Evolutionary conservation across 2,113 vertebrate genomes (phyloP).

Genomic region (Chunga burmeisteri): DNA sequence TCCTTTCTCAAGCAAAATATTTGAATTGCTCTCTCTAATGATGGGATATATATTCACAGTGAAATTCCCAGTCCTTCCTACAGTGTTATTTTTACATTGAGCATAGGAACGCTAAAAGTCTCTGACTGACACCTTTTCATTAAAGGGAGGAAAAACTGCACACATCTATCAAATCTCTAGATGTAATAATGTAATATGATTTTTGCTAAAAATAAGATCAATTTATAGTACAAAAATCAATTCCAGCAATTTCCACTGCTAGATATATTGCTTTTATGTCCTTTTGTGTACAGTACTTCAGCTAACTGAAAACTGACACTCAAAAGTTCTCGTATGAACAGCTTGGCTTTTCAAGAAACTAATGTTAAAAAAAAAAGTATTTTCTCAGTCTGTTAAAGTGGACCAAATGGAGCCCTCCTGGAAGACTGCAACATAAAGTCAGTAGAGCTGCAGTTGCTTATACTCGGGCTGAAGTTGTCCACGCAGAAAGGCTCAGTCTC

Average conservation of each 20-base stretch:
- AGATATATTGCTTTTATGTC: slow-evolving; percentile 33
- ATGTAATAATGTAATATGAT: slow-evolving; percentile 23
- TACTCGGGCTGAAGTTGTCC: background rate
- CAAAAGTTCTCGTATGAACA: background rate
- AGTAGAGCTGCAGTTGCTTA: background rate
- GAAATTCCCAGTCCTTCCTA: background rate
- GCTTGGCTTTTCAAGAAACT: background rate
- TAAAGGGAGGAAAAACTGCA: background rate
- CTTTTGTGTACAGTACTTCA: background rate
- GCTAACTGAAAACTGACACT: slow-evolving; percentile 19
- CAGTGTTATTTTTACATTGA: background rate
- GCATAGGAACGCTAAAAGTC: background rate
- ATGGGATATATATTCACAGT: background rate
- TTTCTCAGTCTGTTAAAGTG: background rate
- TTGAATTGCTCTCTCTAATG: background rate
- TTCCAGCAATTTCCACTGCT: slow-evolving; percentile 28
- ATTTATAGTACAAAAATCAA: slow-evolving; percentile 39
- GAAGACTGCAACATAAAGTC: background rate
- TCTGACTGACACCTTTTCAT: slow-evolving; percentile 13
- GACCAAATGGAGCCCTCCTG: background rate
- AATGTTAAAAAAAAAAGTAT: background rate
- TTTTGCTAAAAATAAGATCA: slow-evolving; percentile 48
- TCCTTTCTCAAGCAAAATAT: background rate
- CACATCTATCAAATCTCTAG: background rate
- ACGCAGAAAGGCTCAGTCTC: background rate